Evolutionary conservation across 2,888 invertebrate genomes (phyloP).

Genomic region (Apotomis betuletana): DNA sequence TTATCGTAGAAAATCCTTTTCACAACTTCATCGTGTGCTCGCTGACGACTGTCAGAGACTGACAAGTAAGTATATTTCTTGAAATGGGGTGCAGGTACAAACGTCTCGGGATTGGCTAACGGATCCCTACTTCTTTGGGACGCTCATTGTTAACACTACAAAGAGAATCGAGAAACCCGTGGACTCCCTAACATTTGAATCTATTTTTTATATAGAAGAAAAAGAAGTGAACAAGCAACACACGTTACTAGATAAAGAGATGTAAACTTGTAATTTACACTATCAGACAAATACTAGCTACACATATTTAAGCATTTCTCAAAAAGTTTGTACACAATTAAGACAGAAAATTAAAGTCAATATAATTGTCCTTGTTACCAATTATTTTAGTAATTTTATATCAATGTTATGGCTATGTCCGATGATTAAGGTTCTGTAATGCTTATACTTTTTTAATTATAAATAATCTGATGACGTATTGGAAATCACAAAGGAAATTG

Average conservation of each 20-base stretch:
- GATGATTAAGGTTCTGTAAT: too few relatives aligned
- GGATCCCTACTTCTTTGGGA: constrained; percentile 23
- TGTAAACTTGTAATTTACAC: neutral
- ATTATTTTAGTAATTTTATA: too few relatives aligned
- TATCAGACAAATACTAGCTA: neutral
- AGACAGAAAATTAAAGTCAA: too few relatives aligned
- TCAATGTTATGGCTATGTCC: too few relatives aligned
- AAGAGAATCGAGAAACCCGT: constrained; percentile 8
- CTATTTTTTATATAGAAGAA: neutral
- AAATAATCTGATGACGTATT: neutral
- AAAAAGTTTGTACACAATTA: neutral
- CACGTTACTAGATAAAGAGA: too few relatives aligned
- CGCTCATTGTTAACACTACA: constrained; percentile 31
- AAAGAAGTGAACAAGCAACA: neutral
- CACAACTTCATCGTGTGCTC: constrained; percentile 28
- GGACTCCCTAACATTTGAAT: neutral
- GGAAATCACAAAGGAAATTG: too few relatives aligned
- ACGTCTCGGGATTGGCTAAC: constrained; percentile 51
- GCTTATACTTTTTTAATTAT: too few relatives aligned
- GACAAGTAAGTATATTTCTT: constrained; percentile 15
- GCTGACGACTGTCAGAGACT: constrained; percentile 5
- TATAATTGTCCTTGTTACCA: too few relatives aligned
- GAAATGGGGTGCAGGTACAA: constrained; percentile 65
- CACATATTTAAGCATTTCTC: neutral
- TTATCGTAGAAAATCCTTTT: neutral